Evolutionary conservation across 1,140 invertebrate species (phyloP), one percentile per base, ranked within the genome.

Genomic region (Apis florea): DNA sequence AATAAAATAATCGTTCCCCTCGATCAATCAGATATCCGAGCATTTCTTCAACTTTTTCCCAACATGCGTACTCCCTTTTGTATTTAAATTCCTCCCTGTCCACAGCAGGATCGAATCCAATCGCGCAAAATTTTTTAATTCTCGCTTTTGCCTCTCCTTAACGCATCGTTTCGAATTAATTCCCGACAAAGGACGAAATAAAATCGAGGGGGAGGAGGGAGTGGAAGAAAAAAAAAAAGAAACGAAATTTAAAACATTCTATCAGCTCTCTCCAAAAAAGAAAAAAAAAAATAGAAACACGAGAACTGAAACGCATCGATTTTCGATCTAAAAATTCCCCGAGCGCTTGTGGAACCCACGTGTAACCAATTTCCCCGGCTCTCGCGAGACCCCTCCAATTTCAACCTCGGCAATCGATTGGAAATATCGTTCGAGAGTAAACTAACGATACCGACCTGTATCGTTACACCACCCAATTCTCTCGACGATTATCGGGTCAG

Each of bases 291-390:
- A 40, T 6, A 40, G 31, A 40, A 40, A 40, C 31, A 40, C 31
- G 31, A 40, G 31, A 40, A 26, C 13, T 19, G 24, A 31, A 63
- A 63, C 8, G 9, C 61, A 31, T 15, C 24, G 26, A 63, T 63
- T 63, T 63, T 63, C 61, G 24, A 63, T 63, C 61, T 15, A 63
- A 63, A 63, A 63, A 31, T 63, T 63, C 61, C 61, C 61, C 13
- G 24, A 63, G 24, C 61, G 10, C 15, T 26, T 15, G n/a, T 26
- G 24, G 15, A 17, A 15, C 40, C 19, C 64, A 47, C 40, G 40
- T 47, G 21, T n/a, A 19, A n/a, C 21, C 26, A 67, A 67, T 67
- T 67, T 24, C 9, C n/a, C 9, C 47, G 13, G 19, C 4, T n/a
- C 40, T 6, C 64, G 4, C 11, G 21, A 40, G 40, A 40, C 11